Percentiles rank a stretch among this genome's conserved stretches.
phyloP scores from a whole-genome alignment of 2,797 vertebrate species.

The Eospalax fontanierii region DNA sequence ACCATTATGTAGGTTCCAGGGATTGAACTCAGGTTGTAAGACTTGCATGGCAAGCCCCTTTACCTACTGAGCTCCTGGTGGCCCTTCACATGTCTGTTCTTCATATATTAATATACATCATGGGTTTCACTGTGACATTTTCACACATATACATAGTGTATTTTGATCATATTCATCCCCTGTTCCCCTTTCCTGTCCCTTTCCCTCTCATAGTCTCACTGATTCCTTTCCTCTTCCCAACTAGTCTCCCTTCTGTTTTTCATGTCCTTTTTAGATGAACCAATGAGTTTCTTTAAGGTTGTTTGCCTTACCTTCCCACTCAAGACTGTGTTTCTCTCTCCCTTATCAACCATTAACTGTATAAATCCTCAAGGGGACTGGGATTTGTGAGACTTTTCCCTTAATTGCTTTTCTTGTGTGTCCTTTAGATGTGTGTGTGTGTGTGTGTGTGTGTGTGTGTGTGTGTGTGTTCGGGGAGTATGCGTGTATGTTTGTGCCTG shows the following conservation, averaged over 20 bases:
- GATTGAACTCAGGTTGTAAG: neutral
- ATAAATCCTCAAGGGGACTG: neutral
- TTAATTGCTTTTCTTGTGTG: neutral
- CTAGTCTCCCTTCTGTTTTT: too few relatives aligned
- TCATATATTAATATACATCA: neutral
- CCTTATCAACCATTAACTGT: neutral
- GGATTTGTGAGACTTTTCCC: neutral
- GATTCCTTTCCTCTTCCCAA: neutral
- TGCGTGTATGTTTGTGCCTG: neutral
- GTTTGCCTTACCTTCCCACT: neutral
- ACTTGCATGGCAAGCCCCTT: too few relatives aligned
- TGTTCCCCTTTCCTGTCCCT: neutral
- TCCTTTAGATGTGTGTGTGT: neutral
- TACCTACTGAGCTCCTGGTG: neutral
- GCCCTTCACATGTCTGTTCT: neutral
- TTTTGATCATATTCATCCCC: neutral
- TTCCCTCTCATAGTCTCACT: neutral
- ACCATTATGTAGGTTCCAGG: neutral
- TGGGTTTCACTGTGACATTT: neutral
- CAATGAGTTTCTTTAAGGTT: neutral
- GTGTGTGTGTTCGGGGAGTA: neutral
- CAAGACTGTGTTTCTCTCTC: neutral
- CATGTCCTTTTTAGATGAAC: neutral
- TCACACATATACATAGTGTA: neutral
- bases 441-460: neutral